Base-by-base conservation (phyloP, 2,888 invertebrate genomes). In the Ypsolopha scabrella region DNA sequence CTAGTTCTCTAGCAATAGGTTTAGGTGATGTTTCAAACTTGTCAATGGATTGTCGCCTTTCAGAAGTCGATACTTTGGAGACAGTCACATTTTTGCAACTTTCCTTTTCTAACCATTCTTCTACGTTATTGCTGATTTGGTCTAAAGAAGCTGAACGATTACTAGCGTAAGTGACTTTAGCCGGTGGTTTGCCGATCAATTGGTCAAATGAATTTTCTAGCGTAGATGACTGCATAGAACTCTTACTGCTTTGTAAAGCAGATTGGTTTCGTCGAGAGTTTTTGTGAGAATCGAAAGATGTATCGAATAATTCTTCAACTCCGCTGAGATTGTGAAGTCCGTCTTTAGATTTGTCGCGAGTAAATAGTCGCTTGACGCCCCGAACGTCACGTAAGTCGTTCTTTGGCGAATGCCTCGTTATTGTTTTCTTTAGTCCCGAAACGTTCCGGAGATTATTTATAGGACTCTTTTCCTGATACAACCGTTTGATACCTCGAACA, bases 331-430 rank as follows among this genome's bases (percentile, higher is more conserved):
- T 69, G 39, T 60, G 59, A 8, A 60, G 56, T 11, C 64, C 62
- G 35, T 63, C 60, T 6, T 55, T 53, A 1, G 50, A 54, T 24
- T 58, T 65, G n/a, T 60, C 57, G 13, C 58, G 58, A 2, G 58
- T 52, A 57, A 75, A 80, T 57, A 75, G 53, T 1, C 59, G 56
- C 36, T 64, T 66, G 7, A 82, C 72, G 0, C 80, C 82, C 7
- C 75, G 55, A 0, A 82, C 69, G 52, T 81, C 77, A 0, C 58
- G 57, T 33, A 82, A 52, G 24, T 82, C 75, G 54, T 83, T 77
- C 48, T 64, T 67, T 0, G 80, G 78, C 0, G 75, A 68, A n/a
- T n/a, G n/a, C 35, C 64, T 60, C 7, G 54, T 58, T 50, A 74
- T 67, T 2, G 73, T 50, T 2, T 53, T 57, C 64, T 68, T 72